Evolutionary conservation across 2,113 vertebrate genomes (phyloP), one percentile per base, ranked within the genome.

Genomic region (Cyprinodon variegatus): DNA sequence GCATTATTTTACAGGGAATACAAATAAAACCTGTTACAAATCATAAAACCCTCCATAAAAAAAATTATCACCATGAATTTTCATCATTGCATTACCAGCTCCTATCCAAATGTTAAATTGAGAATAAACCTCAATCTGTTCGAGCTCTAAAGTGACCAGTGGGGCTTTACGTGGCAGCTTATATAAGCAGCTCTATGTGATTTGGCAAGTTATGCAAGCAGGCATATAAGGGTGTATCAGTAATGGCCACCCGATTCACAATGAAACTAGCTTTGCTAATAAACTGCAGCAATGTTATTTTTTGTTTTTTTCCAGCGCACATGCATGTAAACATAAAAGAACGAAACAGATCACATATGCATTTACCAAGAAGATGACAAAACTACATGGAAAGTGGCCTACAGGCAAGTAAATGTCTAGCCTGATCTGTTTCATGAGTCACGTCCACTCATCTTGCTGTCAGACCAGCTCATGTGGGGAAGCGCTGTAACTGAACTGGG

Each of bases 201-300:
- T 61, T 72, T 74, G 59, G 86, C 60, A 48, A 67, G 73, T 94
- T 93, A 91, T 46, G 74, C 88, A 94, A 94, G 78, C 57, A 67
- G 61, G 77, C 72, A 78, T 83, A 72, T 74, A 74, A 68, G 68
- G 65, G 63, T 1, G 41, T 50, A 57, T 9, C 50, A 39, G 68
- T 48, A 15, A 62, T 62, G 61, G 37, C 60, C 29, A 3, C 4
- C 12, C 12, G 12, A 14, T 38, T 37, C 13, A 38, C 6, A 2
- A 37, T 8, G 13, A 37, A 62, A 62, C 61, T 15, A 9, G 37
- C 64, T 60, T 68, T 41, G 57, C 69, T 14, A 17, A 22, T 38
- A 50, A 7, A 3, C 76, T 61, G 61, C 1, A 20, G 61, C 61
- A 76, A 85, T 60, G 62, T 53, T 29, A 29, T 29, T 29, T 29